Evolutionary conservation across 2,888 invertebrate genomes (phyloP).

Genomic region (Sclerodermus sp.): DNA sequence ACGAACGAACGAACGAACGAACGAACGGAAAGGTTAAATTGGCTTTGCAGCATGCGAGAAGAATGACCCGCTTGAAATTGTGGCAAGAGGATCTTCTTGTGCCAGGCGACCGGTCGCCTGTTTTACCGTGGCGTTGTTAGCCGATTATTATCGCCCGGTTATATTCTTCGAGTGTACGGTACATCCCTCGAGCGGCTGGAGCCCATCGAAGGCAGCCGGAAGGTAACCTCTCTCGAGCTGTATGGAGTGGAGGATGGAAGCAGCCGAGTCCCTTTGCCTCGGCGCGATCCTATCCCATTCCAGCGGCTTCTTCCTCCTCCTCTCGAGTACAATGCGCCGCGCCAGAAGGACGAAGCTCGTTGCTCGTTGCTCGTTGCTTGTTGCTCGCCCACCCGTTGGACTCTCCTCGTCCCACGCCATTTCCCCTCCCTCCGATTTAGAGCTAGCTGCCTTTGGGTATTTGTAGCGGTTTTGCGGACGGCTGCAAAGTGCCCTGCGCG

Average conservation of each 20-base stretch:
- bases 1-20: no score
- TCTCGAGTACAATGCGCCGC: constrained; percentile 29
- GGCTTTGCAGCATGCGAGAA: no score
- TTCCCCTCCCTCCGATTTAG: constrained; percentile 32
- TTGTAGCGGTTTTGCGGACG: constrained; percentile 31
- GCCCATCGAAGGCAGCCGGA: constrained; percentile 37
- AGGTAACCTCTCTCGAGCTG: constrained; percentile 30
- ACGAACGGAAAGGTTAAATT: no score
- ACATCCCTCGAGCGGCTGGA: no score
- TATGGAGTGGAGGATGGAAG: constrained; percentile 11
- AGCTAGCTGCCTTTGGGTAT: constrained; percentile 37
- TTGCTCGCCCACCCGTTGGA: background rate
- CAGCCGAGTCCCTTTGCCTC: constrained; percentile 21
- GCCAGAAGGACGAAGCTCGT: background rate
- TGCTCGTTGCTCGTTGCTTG: no score
- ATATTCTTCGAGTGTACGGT: no score
- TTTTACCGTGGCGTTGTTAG: background rate
- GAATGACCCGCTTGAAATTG: background rate
- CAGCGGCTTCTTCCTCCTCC: constrained; percentile 12
- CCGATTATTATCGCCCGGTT: constrained; percentile 35
- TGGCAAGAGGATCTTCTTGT: background rate
- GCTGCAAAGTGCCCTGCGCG: constrained; percentile 9
- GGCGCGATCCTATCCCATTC: constrained; percentile 25
- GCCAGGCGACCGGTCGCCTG: background rate
- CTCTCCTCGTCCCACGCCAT: constrained; percentile 21